Evolutionary conservation across 1,140 invertebrate species (phyloP), one percentile per base, ranked within the genome.

Genomic region (Eurosta solidaginis): DNA sequence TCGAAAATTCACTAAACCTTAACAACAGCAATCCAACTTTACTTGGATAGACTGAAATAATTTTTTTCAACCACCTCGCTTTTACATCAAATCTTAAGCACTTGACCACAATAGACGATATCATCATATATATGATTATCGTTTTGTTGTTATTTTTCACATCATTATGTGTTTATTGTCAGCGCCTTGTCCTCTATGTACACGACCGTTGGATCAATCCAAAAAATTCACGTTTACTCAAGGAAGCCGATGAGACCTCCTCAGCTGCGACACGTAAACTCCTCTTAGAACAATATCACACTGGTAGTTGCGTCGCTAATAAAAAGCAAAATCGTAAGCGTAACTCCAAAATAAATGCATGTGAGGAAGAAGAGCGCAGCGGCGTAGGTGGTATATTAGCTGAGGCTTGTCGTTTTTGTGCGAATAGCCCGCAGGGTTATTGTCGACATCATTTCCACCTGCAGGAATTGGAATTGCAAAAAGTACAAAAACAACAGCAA

Each of bases 91-190:
- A n/a, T n/a, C n/a, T n/a, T n/a, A n/a, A n/a, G n/a, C n/a, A n/a
- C 33, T 42, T 9, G 59, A 12, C 14, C 33, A 40, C 29, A 40
- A n/a, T n/a, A n/a, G 4, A 33, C 17, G 14, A 14, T 33, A 4
- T 59, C 12, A 25, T 33, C 20, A 22, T 20, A 44, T 47, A 74
- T 74, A 87, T 87, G 85, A 85, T 87, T 87, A 85, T 87, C 84
- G 84, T 87, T 54, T 78, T 87, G 81, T 80, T 87, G 76, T 81
- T 87, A 82, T 84, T 87, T 75, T 87, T 87, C 76, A 84, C 85
- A 86, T 87, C 86, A 81, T 81, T 87, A 79, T 87, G 86, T 81
- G 81, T 86, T 74, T 87, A 85, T 79, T 86, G 86, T 81, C 86
- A 87, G 81, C 83, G 84, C 40, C 81, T 87, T 79, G 85, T 87